These are phyloP conservation scores for Tyria jacobaeae DNA, from an alignment of 2,888 invertebrate species.

Conservation along the genomic window DNA sequence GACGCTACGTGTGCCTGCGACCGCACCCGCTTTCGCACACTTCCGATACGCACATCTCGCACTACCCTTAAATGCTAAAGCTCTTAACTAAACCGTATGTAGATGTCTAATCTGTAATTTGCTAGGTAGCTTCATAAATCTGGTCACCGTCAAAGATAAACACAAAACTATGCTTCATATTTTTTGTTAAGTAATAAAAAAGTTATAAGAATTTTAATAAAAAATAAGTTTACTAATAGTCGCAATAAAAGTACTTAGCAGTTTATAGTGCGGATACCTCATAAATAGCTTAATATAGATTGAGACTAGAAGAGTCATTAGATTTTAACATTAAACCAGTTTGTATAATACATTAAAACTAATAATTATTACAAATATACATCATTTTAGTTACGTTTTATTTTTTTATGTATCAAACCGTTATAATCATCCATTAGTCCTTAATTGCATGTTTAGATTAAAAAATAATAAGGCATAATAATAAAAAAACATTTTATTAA, in stretches of 20 bases:
- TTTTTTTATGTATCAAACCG: conserved; percentile 5
- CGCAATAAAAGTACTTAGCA: neutral
- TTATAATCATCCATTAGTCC: conserved; percentile 16
- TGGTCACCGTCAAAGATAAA: neutral
- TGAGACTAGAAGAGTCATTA: neutral
- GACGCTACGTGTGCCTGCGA: conserved; percentile 51
- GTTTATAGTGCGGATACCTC: neutral
- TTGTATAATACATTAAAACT: neutral
- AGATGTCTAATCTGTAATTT: neutral
- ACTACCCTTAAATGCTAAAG: neutral
- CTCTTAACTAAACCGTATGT: neutral
- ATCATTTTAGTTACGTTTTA: neutral
- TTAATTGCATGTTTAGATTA: conserved; percentile 10
- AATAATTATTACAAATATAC: neutral
- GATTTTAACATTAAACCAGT: neutral
- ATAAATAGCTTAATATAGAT: neutral
- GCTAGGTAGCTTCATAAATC: neutral
- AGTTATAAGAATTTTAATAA: too few relatives aligned
- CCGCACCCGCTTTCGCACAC: conserved; percentile 47
- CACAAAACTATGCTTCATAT: neutral
- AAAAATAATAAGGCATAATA: too few relatives aligned
- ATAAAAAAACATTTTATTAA: conserved; percentile 9
- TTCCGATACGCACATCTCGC: conserved; percentile 41
- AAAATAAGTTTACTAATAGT: neutral
- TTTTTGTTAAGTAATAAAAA: too few relatives aligned